Evolutionary conservation across 2,888 invertebrate species (phyloP), one percentile per base, ranked within the genome.

Genomic region (Leucophenga montana): DNA sequence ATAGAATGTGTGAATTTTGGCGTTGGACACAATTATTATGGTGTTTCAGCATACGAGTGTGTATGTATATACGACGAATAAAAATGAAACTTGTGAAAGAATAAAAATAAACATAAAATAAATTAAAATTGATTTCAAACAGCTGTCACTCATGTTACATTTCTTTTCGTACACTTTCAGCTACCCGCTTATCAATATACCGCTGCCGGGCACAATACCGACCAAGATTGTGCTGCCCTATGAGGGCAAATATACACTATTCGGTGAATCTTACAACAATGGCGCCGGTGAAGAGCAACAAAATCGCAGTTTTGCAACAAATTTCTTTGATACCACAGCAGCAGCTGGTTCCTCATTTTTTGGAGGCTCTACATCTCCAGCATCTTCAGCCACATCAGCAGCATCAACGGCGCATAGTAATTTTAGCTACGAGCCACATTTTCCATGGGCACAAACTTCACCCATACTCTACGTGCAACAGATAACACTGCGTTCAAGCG

Each of bases 141-240:
- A 70, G 66, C 68, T 68, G 18, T 54, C 62, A 20, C 5, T 16
- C 20, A 14, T 16, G 50, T 16, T 50, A 8, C 13, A 64, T 22
- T 18, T 65, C 65, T 68, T 64, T 67, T 71, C 65, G 56, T 74
- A 69, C n/a, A 50, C 50, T 16, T 14, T 9, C 89, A 97, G 97
- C 87, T 95, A 94, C 87, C 97, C 97, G 0, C 88, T 97, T 72
- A 89, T 95, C 77, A 94, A 95, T 90, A 91, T 97, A 73, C 97
- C 97, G 3, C 90, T 98, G 82, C 96, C 97, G 18, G 97, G 97
- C 71, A 97, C 96, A 83, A 93, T 94, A 77, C 97, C 97, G 13
- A 93, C 94, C 59, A 92, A 93, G 83, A 90, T 93, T 59, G 90
- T 91, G 82, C 84, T 92, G 46, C 91, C 92, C 39, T 89, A 88